Base-by-base conservation (phyloP, 2,797 vertebrate species). In the Ficedula albicollis region DNA sequence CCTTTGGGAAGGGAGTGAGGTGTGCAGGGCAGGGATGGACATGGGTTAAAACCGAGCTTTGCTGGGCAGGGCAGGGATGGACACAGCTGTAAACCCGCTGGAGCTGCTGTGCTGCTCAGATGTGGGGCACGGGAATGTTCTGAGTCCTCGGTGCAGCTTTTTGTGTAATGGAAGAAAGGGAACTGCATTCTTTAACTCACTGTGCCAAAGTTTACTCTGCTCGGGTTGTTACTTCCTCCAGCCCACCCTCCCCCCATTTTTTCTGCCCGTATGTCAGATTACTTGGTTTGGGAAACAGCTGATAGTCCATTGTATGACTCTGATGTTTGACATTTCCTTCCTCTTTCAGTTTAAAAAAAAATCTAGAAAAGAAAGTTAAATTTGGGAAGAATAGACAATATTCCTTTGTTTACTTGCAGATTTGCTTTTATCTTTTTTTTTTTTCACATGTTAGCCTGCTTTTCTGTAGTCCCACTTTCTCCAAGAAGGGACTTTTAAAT, bases 321-420 rank as follows among this genome's bases (percentile, higher is more conserved):
- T 48, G 82, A 60, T 92, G 90, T 84, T 89, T 88, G 91, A 95
- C 69, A 44, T 93, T 96, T 96, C 95, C 94, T 95, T 96, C 95
- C 90, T 93, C 77, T 54, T 92, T 77, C 32, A 41, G 60, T 87
- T 85, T 4, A 85, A 79, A 84, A 82, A 84, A 75, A 86, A 69
- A 25, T 12, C 26, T 70, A 66, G 54, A 87, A 49, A 83, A 78
- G 49, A 73, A 69, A 39, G 14, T 34, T 63, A 39, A 59, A 43
- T 36, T 36, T 86, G 54, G 36, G 48, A 44, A 52, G 10, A 36
- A 30, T 49, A 60, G 60, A 84, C 56, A 51, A 6, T 19, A 62
- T 62, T 54, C 19, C 23, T 70, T 77, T 8, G 3, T 68, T 76
- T 90, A 27, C 18, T 76, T 67, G 32, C 30, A 54, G 49, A 30